Percentiles rank a stretch among this genome's conserved stretches.
Evolutionary conservation across 2,113 vertebrate species (phyloP).

Genomic region (Meles meles): DNA sequence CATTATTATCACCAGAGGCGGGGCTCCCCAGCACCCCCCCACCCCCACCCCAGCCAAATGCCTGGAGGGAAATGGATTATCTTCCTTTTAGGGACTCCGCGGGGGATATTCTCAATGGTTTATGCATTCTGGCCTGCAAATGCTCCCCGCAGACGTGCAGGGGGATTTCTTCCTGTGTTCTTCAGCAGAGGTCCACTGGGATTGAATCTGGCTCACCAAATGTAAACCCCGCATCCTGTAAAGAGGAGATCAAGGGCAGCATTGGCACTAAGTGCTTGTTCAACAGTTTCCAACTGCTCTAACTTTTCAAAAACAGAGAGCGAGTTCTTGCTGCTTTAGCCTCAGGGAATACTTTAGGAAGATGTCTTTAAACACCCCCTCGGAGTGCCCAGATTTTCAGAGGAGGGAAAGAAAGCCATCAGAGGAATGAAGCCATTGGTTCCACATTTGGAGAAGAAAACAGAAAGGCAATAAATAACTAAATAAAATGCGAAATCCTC

Average conservation of each 20-base stretch:
- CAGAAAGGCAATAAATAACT: not conserved
- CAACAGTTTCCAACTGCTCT: constrained; percentile 64
- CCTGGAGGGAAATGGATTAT: constrained; percentile 52
- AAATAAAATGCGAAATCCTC: not conserved
- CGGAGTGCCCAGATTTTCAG: constrained; percentile 22
- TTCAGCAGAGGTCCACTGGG: constrained; percentile 49
- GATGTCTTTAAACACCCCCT: constrained; percentile 50
- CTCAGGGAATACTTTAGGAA: constrained; percentile 54
- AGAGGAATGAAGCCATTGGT: not conserved
- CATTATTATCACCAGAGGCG: not conserved
- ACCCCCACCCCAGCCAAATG: not conserved
- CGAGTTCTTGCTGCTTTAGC: not conserved
- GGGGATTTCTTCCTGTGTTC: constrained; percentile 55
- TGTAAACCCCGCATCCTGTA: constrained; percentile 50
- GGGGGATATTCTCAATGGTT: constrained; percentile 62
- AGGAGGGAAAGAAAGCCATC: not conserved
- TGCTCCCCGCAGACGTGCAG: not conserved
- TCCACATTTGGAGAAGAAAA: constrained; percentile 40
- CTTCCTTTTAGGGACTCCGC: constrained; percentile 44
- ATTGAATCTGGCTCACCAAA: constrained; percentile 53
- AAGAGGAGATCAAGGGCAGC: constrained; percentile 60
- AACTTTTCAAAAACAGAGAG: constrained; percentile 61
- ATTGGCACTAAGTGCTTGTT: constrained; percentile 59
- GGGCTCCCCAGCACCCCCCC: not conserved
- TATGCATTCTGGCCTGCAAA: constrained; percentile 58